Percentiles rank a stretch among this genome's conserved stretches.
These are phyloP conservation scores for Steatornis caripensis DNA, from an alignment of 2,113 vertebrate species.

Conservation along the genomic window DNA sequence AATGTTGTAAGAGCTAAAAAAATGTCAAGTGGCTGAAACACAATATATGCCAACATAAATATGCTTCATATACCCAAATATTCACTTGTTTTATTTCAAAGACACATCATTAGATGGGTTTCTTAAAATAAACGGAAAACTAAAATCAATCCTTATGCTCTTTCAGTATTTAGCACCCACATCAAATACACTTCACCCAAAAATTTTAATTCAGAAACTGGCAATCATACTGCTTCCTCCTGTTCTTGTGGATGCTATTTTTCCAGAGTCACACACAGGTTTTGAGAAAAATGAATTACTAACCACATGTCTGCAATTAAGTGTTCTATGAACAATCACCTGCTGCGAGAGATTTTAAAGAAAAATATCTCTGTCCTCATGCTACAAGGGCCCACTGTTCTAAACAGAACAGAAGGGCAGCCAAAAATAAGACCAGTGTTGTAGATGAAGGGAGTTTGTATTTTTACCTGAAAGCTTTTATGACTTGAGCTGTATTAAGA, in stretches of 20 bases:
- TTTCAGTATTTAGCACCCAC: neutral
- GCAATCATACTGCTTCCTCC: neutral
- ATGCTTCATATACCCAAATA: neutral
- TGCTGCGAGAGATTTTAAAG: neutral
- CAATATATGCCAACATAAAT: neutral
- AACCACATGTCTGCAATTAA: conserved; percentile 38
- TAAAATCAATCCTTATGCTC: neutral
- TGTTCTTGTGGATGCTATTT: neutral
- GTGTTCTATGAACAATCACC: neutral
- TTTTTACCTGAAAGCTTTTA: conserved; percentile 25
- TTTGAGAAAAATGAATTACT: conserved; percentile 16
- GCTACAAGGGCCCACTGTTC: neutral
- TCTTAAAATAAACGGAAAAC: conserved; percentile 10
- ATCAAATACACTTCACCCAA: neutral
- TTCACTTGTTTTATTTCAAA: conserved; percentile 2
- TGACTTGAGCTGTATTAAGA: conserved; percentile 13
- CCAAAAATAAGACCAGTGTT: neutral
- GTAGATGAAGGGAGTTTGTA: neutral
- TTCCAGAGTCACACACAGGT: neutral
- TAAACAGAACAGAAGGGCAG: conserved; percentile 21
- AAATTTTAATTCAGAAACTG: neutral
- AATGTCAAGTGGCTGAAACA: neutral
- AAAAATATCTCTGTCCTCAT: neutral
- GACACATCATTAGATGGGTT: neutral
- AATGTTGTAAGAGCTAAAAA: neutral